A percentile compares a stretch with the other conserved stretches of the same genome.
Evolutionary conservation across 2,113 vertebrate species (phyloP).

Genomic region (Pampusana beccarii): DNA sequence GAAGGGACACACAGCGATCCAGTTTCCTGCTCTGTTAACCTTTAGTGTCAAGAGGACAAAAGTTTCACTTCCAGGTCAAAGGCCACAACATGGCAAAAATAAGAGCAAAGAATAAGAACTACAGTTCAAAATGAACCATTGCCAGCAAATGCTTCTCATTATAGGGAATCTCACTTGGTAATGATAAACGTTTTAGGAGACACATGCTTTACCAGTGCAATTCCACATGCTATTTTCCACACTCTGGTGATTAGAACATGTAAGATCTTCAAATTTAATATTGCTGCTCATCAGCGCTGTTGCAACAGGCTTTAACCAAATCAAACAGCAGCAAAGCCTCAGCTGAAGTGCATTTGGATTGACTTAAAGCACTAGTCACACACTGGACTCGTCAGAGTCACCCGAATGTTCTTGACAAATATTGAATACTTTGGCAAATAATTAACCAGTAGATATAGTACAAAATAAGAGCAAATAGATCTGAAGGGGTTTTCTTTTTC

Average conservation of each 20-base stretch:
- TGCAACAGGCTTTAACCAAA: not conserved
- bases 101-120: slow-evolving; percentile 81
- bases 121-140: slow-evolving; percentile 71
- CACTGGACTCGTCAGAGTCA: not conserved
- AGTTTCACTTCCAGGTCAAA: slow-evolving; percentile 93
- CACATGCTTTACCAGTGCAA: not conserved
- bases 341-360: not conserved
- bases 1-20: slow-evolving; percentile 76
- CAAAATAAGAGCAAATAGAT: not conserved
- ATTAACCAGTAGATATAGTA: not conserved
- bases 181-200: slow-evolving; percentile 3
- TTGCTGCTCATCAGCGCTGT: not conserved
- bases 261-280: not conserved
- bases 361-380: not conserved
- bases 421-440: not conserved
- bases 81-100: slow-evolving; percentile 85
- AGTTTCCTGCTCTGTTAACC: slow-evolving; percentile 94
- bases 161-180: slow-evolving; percentile 54
- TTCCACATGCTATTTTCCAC: not conserved
- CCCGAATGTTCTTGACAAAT: not conserved
- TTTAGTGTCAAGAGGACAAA: slow-evolving; percentile 82
- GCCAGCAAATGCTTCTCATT: slow-evolving; percentile 77
- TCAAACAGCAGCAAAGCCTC: not conserved
- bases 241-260: not conserved
- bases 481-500: not conserved